Percentiles rank a stretch among this genome's conserved stretches.
Evolutionary conservation across 2,797 vertebrate species (phyloP).

Genomic region (Numenius phaeopus): DNA sequence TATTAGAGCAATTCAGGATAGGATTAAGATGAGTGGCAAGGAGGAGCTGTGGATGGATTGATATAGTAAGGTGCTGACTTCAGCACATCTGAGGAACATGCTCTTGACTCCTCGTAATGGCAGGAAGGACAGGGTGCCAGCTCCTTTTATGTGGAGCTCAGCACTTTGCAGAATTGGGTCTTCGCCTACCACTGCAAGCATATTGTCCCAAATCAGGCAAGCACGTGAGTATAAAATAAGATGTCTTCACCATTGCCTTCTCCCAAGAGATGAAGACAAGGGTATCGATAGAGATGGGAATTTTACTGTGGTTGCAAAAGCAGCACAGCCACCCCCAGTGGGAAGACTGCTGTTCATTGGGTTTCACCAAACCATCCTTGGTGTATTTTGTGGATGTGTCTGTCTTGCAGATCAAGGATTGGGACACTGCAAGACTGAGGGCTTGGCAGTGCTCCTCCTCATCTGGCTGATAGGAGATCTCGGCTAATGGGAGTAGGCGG

Average conservation of each 20-base stretch:
- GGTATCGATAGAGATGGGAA: not conserved
- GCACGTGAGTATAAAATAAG: not conserved
- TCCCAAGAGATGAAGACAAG: not conserved
- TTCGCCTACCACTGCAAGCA: not conserved
- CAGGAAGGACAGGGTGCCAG: not conserved
- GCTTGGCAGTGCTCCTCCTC: not conserved
- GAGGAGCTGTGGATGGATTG: not conserved
- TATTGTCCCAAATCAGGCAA: not conserved
- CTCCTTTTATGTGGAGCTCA: not conserved
- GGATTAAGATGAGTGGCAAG: not conserved
- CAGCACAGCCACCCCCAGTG: not conserved
- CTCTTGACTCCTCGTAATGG: not conserved
- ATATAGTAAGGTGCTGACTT: not conserved
- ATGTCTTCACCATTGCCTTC: not conserved
- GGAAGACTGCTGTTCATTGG: not conserved
- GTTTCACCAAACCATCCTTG: not conserved
- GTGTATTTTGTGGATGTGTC: not conserved
- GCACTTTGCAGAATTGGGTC: not conserved
- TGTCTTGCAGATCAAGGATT: not conserved
- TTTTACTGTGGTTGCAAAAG: not conserved
- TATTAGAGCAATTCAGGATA: not conserved
- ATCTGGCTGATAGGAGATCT: not conserved
- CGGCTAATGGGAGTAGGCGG: not conserved
- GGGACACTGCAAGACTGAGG: accelerated
- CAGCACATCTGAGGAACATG: not conserved